phyloP scores from a whole-genome alignment of 2,113 vertebrate species.

The Xerus inauris region DNA sequence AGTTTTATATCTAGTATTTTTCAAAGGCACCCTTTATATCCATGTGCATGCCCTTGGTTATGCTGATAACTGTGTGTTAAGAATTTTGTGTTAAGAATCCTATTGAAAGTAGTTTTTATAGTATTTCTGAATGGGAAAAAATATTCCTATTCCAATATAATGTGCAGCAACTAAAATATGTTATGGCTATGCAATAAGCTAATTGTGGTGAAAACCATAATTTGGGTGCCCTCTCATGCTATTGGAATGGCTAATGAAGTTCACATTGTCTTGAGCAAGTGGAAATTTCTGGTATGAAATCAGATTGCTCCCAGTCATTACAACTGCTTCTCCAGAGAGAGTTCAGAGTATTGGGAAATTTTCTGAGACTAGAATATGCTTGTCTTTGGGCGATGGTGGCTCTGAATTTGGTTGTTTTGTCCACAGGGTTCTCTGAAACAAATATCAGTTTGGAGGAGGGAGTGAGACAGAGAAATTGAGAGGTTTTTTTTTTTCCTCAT shows the following conservation, averaged over 20 bases:
- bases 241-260: slow-evolving; percentile 37
- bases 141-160: slow-evolving; percentile 34
- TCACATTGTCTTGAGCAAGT: background rate
- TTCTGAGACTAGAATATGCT: background rate
- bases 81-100: slow-evolving; percentile 59
- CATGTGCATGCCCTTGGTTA: slow-evolving; percentile 49
- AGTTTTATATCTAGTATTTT: slow-evolving; percentile 69
- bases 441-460: slow-evolving; percentile 1
- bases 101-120: slow-evolving; percentile 24
- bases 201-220: slow-evolving; percentile 17
- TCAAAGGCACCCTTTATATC: slow-evolving; percentile 64
- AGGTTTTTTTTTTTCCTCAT: background rate
- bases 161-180: background rate
- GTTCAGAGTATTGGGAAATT: background rate
- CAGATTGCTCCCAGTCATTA: background rate
- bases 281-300: background rate
- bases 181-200: background rate
- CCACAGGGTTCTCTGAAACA: background rate
- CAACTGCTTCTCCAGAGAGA: background rate
- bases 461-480: background rate
- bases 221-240: background rate
- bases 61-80: slow-evolving; percentile 14
- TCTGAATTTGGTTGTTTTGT: slow-evolving; percentile 42
- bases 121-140: slow-evolving; percentile 49
- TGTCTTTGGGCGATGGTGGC: background rate